These are phyloP conservation scores for Pipra filicauda DNA, from an alignment of 2,113 vertebrate genomes.

Conservation along the genomic window DNA sequence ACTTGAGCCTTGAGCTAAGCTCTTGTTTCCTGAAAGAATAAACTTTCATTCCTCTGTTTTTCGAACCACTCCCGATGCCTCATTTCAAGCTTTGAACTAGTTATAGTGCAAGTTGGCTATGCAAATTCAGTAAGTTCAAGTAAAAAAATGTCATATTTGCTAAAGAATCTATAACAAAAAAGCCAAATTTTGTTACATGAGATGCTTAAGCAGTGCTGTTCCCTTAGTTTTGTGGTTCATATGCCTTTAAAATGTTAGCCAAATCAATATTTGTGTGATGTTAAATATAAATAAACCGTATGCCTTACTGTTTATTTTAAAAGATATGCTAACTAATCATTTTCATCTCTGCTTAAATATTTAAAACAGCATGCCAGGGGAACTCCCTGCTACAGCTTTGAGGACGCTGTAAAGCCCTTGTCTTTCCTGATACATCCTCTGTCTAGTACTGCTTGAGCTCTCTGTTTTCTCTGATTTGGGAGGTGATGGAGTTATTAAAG, in stretches of 20 bases:
- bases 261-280: not conserved
- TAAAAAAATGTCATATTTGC: not conserved
- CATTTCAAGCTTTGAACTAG: not conserved
- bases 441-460: not conserved
- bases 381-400: not conserved
- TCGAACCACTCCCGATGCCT: not conserved
- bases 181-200: not conserved
- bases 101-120: not conserved
- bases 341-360: not conserved
- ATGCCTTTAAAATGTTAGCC: not conserved
- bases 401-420: not conserved
- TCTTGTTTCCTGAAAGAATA: conserved; percentile 2
- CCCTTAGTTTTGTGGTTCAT: not conserved
- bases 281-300: not conserved
- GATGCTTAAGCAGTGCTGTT: not conserved
- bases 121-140: not conserved
- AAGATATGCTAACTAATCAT: not conserved
- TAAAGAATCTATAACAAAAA: not conserved
- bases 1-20: not conserved
- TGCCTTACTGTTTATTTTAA: not conserved
- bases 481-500: not conserved
- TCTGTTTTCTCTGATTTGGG: not conserved
- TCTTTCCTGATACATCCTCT: not conserved
- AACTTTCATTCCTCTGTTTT: not conserved
- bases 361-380: not conserved